These are phyloP conservation scores for Campopleginae sp. DNA, from an alignment of 2,888 invertebrate species.

Conservation along the genomic window DNA sequence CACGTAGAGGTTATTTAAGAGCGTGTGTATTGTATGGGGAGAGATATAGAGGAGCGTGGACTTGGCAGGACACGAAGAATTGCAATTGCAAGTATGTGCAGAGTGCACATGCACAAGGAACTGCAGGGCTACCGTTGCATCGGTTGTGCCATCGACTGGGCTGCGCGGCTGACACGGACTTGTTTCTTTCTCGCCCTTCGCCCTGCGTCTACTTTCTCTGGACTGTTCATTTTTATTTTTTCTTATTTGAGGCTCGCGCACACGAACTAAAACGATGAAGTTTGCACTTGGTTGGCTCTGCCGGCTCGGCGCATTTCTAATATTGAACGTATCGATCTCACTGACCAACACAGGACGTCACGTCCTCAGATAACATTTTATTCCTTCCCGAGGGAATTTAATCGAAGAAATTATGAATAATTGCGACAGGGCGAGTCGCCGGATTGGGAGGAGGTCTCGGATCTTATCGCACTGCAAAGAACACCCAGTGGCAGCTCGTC, in stretches of 20 bases:
- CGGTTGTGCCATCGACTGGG: constrained; percentile 65
- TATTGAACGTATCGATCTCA: constrained; percentile 20
- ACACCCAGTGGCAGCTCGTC: not conserved
- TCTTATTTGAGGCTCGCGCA: constrained; percentile 20
- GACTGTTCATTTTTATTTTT: constrained; percentile 31
- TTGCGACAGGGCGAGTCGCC: not conserved
- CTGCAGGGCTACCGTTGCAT: constrained; percentile 62
- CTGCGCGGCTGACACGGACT: not conserved
- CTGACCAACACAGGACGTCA: constrained; percentile 52
- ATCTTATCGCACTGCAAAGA: not conserved
- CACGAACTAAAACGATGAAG: not conserved
- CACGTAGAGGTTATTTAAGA: constrained; percentile 15
- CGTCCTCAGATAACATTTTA: constrained; percentile 41
- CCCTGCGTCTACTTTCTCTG: not conserved
- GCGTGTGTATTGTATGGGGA: constrained; percentile 14
- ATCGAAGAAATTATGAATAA: constrained; percentile 8
- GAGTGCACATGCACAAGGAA: constrained; percentile 54
- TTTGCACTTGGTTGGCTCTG: constrained; percentile 50
- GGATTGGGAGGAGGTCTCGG: not conserved
- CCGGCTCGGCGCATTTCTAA: constrained; percentile 49
- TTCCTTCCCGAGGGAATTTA: constrained; percentile 31
- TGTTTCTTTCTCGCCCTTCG: constrained; percentile 5
- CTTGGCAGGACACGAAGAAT: constrained; percentile 47
- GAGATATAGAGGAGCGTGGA: constrained; percentile 17
- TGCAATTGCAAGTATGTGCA: constrained; percentile 62